These are phyloP conservation scores for Oophaga pumilio DNA, from an alignment of 2,113 vertebrate species.

Conservation along the genomic window DNA sequence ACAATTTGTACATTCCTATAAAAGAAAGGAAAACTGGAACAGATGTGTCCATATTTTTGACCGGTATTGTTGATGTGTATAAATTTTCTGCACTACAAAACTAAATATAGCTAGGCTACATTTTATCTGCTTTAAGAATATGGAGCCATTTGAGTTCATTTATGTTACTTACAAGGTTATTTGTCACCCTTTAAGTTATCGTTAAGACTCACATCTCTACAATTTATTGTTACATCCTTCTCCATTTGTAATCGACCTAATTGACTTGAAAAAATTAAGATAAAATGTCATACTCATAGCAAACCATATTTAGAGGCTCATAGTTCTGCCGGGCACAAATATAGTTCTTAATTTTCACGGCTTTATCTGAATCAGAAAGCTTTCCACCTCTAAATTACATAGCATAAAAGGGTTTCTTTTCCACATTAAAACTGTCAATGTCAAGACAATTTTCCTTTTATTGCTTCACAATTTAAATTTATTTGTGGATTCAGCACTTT, in stretches of 20 bases:
- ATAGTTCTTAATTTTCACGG: slow-evolving; percentile 42
- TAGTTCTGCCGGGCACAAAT: slow-evolving; percentile 18
- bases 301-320: slow-evolving; percentile 47
- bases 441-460: slow-evolving; percentile 53
- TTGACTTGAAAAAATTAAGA: slow-evolving; percentile 53
- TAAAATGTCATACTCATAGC: slow-evolving; percentile 47
- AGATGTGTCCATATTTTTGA: no score
- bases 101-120: background rate
- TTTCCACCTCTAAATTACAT: slow-evolving; percentile 52
- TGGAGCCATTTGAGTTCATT: background rate
- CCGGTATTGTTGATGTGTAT: no score
- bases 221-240: slow-evolving; percentile 43
- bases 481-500: slow-evolving; percentile 51
- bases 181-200: slow-evolving; percentile 34
- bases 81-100: no score
- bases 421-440: slow-evolving; percentile 52
- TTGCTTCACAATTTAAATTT: slow-evolving; percentile 54
- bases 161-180: background rate
- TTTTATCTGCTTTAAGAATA: background rate
- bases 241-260: slow-evolving; percentile 48
- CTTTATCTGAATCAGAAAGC: slow-evolving; percentile 43
- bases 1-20: no score
- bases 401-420: slow-evolving; percentile 51
- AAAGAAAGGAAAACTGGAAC: no score
- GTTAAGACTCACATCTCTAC: slow-evolving; percentile 39